A percentile compares a stretch with the other conserved stretches of the same genome.
phyloP scores from a whole-genome alignment of 2,888 invertebrate species.

The Stenodera caucasica region DNA sequence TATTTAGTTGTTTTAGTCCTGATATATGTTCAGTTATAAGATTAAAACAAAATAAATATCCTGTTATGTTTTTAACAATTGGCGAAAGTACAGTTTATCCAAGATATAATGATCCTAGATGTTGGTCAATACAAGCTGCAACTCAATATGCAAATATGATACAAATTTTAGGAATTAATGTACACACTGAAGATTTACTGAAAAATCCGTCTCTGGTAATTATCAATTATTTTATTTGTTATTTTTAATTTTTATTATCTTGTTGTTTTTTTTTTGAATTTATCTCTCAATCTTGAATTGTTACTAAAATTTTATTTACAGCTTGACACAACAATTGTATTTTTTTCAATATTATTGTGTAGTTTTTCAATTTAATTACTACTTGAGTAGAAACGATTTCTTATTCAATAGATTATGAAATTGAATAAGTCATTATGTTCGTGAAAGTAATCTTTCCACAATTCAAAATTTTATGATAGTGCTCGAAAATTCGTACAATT shows the following conservation, averaged over 20 bases:
- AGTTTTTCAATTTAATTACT: not conserved
- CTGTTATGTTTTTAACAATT: slow-evolving; percentile 92
- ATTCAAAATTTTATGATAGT: not conserved
- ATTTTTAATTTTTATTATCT: not conserved
- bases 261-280: too few species aligned
- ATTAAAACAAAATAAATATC: slow-evolving; percentile 95
- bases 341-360: not conserved
- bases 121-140: slow-evolving; percentile 78
- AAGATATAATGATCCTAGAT: slow-evolving; percentile 82
- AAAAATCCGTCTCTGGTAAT: slow-evolving; percentile 77
- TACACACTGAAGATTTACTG: slow-evolving; percentile 89
- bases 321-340: not conserved
- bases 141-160: slow-evolving; percentile 80
- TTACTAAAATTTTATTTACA: not conserved
- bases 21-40: slow-evolving; percentile 90
- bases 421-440: too few species aligned
- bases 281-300: not conserved
- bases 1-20: slow-evolving; percentile 95
- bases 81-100: slow-evolving; percentile 65
- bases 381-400: not conserved
- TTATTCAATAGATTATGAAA: too few species aligned
- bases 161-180: slow-evolving; percentile 86
- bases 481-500: too few species aligned
- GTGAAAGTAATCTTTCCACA: too few species aligned
- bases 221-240: slow-evolving; percentile 9